Base-by-base conservation (phyloP, 2,888 invertebrate genomes). In the Acanthoscelides obtectus region DNA sequence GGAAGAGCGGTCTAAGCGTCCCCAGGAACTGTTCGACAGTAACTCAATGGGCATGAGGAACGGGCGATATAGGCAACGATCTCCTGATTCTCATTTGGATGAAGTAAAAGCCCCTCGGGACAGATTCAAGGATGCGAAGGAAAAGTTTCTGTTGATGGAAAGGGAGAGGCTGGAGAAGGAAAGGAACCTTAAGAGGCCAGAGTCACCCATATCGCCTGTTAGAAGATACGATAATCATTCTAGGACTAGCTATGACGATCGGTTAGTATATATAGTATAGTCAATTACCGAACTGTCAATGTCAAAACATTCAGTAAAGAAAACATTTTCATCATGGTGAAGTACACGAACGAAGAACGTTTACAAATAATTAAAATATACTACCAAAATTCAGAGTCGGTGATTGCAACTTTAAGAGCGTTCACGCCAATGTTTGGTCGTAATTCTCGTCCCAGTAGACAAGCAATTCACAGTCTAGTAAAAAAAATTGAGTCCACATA, bases 41-140 rank as follows among this genome's bases (percentile, higher is more conserved):
- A 71, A 64, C 70, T 75, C 3, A 73, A 73, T 65, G 45, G 45
- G 45, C 45, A 45, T 69, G 77, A 64, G 75, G 76, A 69, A 75
- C 73, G 20, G 78, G 8, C 74, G 78, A 66, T 75, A 71, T 65
- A 71, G 83, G 20, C 82, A 83, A 64, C 76, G 83, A 84, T 88
- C 75, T 80, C 86, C 79, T 3, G 45, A 45, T 1, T 68, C 68
- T 83, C 88, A 84, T 84, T 89, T 84, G 81, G 88, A 76, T 85
- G 88, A 81, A 78, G 87, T 78, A 80, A 81, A 81, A n/a, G 90
- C 92, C 0, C 94, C 94, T 0, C 90, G 92, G 77, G 94, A 94
- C 80, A 88, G 94, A 72, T 94, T 95, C 85, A 92, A 93, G 79
- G 94, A 94, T 79, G 94, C 95, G 67, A 94, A 94, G 84, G 94